Evolutionary conservation across 2,797 vertebrate species (phyloP).

Genomic region (Nasua narica): DNA sequence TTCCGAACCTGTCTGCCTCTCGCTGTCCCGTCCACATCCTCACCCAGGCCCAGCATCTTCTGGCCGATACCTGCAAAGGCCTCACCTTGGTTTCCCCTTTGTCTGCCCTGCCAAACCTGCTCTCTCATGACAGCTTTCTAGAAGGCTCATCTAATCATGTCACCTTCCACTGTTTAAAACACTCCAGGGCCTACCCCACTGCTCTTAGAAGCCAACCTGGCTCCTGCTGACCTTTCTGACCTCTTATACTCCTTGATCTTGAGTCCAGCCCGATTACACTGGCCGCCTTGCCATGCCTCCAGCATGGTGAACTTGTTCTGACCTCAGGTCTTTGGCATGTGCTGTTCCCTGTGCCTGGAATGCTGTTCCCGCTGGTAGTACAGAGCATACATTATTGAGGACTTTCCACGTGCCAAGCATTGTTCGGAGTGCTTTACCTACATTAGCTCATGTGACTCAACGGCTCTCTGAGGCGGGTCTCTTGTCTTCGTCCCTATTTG

Average conservation of each 20-base stretch:
- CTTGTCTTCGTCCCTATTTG: background rate
- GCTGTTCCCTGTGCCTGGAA: background rate
- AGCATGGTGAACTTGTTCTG: background rate
- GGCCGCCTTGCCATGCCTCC: background rate
- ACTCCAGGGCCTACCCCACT: background rate
- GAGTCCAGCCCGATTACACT: background rate
- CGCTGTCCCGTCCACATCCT: fast-evolving
- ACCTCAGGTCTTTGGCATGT: background rate
- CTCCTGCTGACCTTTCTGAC: background rate
- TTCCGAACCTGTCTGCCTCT: background rate
- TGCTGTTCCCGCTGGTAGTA: background rate
- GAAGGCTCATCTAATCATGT: background rate
- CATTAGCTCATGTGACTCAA: background rate
- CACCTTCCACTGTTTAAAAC: background rate
- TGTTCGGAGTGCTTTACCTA: background rate
- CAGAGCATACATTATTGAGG: background rate
- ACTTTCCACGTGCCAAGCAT: background rate
- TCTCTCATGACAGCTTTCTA: background rate
- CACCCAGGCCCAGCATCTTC: background rate
- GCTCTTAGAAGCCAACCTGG: background rate
- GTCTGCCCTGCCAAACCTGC: background rate
- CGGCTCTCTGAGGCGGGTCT: background rate
- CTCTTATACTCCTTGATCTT: background rate
- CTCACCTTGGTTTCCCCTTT: background rate
- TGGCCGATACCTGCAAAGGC: background rate